These are phyloP conservation scores for Enteromius radiatus DNA, from an alignment of 2,797 vertebrate genomes.

Conservation along the genomic window DNA sequence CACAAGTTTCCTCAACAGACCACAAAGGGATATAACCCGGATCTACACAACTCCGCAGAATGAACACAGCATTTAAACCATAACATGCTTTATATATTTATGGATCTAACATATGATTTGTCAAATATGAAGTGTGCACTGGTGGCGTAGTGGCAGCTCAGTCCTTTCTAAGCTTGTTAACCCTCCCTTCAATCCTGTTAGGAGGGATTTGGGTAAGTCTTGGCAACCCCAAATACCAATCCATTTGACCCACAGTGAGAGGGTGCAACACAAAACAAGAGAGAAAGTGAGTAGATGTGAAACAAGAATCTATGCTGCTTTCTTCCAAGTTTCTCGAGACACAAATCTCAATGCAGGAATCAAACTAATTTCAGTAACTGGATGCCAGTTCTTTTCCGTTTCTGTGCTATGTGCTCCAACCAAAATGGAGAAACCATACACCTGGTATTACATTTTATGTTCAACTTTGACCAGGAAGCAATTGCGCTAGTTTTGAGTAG, in stretches of 20 bases:
- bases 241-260: conserved; percentile 34
- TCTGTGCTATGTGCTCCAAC: background rate
- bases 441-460: background rate
- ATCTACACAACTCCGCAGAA: background rate
- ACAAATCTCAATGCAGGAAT: background rate
- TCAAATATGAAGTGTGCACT: background rate
- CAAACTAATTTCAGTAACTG: background rate
- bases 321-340: background rate
- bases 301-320: background rate
- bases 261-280: conserved; percentile 11
- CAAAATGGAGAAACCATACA: background rate
- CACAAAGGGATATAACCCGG: background rate
- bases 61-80: background rate
- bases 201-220: conserved; percentile 40
- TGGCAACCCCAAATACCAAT: conserved; percentile 50
- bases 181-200: conserved; percentile 48
- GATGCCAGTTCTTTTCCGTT: background rate
- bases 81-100: background rate
- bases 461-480: no score
- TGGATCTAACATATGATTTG: background rate
- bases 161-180: conserved; percentile 58
- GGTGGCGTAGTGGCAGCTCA: conserved; percentile 35
- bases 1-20: background rate
- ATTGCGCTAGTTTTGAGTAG: no score
- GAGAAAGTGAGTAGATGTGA: conserved; percentile 4